These are phyloP conservation scores for Indicator maculatus DNA, from an alignment of 2,113 vertebrate species.

Conservation along the genomic window DNA sequence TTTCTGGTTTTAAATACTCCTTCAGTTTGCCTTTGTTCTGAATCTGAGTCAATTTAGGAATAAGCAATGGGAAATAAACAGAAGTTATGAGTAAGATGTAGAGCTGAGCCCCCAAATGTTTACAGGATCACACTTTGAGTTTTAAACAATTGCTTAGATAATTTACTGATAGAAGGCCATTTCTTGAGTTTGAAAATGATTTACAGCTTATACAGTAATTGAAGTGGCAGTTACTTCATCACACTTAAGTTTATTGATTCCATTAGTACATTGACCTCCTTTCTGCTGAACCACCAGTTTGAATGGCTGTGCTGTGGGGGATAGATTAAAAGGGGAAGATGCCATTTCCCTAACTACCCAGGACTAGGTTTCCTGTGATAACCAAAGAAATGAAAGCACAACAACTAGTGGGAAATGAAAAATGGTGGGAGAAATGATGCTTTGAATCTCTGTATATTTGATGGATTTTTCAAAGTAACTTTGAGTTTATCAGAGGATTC, in stretches of 20 bases:
- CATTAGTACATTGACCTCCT: conserved; percentile 51
- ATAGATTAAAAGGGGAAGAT: neutral
- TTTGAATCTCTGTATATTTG: neutral
- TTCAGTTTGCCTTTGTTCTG: neutral
- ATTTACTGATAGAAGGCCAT: neutral
- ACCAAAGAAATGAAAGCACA: neutral
- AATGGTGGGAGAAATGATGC: neutral
- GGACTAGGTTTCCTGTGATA: neutral
- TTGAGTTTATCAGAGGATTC: neutral
- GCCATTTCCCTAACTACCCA: neutral
- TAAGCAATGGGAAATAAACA: neutral
- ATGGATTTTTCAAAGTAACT: conserved; percentile 1
- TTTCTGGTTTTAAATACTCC: neutral
- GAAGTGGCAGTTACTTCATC: conserved; percentile 55
- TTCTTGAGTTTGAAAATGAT: conserved; percentile 17
- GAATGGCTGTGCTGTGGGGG: neutral
- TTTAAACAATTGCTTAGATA: conserved; percentile 51
- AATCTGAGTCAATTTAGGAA: neutral
- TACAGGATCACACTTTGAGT: conserved; percentile 41
- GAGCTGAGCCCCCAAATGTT: neutral
- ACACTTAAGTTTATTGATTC: conserved; percentile 54
- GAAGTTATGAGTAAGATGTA: neutral
- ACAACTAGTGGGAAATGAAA: neutral
- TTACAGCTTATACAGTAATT: neutral
- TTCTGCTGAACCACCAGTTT: conserved; percentile 33